A percentile compares a stretch with the other conserved stretches of the same genome.
Conservation (phyloP, 2,888 invertebrate species). For the Nematopogon swammerdamellus region DNA sequence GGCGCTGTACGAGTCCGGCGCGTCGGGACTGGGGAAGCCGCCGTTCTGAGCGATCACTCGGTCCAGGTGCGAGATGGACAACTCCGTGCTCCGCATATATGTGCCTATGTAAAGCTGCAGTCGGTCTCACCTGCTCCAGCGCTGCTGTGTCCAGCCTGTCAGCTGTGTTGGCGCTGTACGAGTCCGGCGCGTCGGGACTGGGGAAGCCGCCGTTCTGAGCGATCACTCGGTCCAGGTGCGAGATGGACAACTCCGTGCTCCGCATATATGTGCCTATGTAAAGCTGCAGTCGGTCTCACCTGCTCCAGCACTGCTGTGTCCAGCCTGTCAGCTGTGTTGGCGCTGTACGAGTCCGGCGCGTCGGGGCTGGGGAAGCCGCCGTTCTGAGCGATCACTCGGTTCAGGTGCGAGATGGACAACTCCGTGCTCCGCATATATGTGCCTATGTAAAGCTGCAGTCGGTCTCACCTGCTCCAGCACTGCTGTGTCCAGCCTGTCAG, state of each 20-base stretch:
- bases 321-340: constrained; percentile 71
- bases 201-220: constrained; percentile 37
- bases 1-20: constrained; percentile 50
- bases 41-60: constrained; percentile 29
- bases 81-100: constrained; percentile 48
- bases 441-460: constrained; percentile 60
- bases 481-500: constrained; percentile 77
- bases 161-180: constrained; percentile 64
- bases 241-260: constrained; percentile 52
- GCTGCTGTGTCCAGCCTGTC: constrained; percentile 78
- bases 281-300: constrained; percentile 47
- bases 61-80: constrained; percentile 38
- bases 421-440: constrained; percentile 49
- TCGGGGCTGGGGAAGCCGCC: constrained; percentile 47
- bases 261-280: constrained; percentile 55
- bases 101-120: constrained; percentile 60
- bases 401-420: constrained; percentile 34
- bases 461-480: constrained; percentile 67
- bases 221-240: constrained; percentile 31
- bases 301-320: constrained; percentile 78
- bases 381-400: constrained; percentile 29
- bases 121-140: constrained; percentile 68
- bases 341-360: constrained; percentile 51
- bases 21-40: constrained; percentile 48
- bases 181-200: constrained; percentile 42